Conservation (phyloP, 2,888 invertebrate species). For the Holacanthella duospinosa region DNA sequence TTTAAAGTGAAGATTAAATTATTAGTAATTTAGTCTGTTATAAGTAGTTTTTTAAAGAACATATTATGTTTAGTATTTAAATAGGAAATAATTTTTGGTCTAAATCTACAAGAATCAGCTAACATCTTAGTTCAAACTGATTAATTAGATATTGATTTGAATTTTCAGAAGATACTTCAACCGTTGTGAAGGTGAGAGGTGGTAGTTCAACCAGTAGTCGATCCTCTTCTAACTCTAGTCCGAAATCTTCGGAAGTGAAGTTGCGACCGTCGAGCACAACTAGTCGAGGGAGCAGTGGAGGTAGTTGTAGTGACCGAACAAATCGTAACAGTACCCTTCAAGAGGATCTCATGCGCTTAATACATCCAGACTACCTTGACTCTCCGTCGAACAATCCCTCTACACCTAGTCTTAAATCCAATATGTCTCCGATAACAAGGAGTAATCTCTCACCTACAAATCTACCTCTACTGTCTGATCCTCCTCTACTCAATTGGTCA, state of each 20-base stretch:
- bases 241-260: conserved; percentile 44
- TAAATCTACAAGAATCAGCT: too few species aligned
- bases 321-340: conserved; percentile 56
- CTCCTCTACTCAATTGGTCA: conserved; percentile 59
- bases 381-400: not conserved
- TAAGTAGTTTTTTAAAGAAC: too few species aligned
- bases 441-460: not conserved
- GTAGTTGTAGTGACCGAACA: conserved; percentile 13
- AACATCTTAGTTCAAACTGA: too few species aligned
- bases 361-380: conserved; percentile 59
- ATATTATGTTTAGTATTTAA: too few species aligned
- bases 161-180: not conserved
- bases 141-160: not conserved
- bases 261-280: conserved; percentile 42
- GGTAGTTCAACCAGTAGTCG: not conserved
- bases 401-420: not conserved
- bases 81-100: too few species aligned
- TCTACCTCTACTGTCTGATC: conserved; percentile 54
- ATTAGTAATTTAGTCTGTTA: too few species aligned
- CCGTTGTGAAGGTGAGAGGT: not conserved
- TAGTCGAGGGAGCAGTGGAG: conserved; percentile 43
- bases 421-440: not conserved
- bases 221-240: conserved; percentile 9
- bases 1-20: too few species aligned
- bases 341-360: conserved; percentile 75